Evolutionary conservation across 2,113 vertebrate genomes (phyloP), one percentile per base, ranked within the genome.

Genomic region (Engraulis encrasicolus): DNA sequence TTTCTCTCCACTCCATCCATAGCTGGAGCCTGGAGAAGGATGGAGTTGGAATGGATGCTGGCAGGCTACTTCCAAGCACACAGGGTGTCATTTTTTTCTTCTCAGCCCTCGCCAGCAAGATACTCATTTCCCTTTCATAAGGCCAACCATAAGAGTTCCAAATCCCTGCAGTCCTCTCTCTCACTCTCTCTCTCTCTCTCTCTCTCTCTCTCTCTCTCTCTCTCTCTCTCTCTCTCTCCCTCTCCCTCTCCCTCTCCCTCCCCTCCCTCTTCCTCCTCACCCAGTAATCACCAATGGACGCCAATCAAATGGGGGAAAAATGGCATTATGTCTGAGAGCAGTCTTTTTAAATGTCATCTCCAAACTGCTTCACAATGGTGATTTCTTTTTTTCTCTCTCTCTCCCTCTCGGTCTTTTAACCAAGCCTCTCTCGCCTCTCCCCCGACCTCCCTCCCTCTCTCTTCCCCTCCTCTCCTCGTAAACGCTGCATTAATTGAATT

Each of bases 51-150:
- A 81, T 20, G 50, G 66, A 27, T 74, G 31, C 27, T 74, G 23
- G 66, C 66, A 74, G 66, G 66, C 66, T 74, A 34, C 66, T 31
- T 31, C 31, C 11, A 34, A 36, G 66, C 66, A 36, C 66, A 31
- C 23, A 74, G 27, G 2, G 61, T 27, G n/a, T 61, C 15, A 0
- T 31, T 66, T 66, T 66, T 66, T 66, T 27, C n/a, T 14, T 66
- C 40, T 31, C n/a, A n/a, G n/a, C n/a, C 58, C 23, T 31, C 6
- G 1, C 18, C 66, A 74, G 27, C 66, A 3, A 34, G 66, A 74
- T 74, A 74, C 66, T 74, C 66, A 74, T 74, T 74, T 74, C 66
- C 61, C 61, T 71, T 71, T 71, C 61, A 71, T 71, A 71, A 71
- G 61, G 61, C 66, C 66, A 74, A 74, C 66, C 66, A 74, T 74